Evolutionary conservation across 2,888 invertebrate species (phyloP).

Genomic region (Ferdinandea cuprea): DNA sequence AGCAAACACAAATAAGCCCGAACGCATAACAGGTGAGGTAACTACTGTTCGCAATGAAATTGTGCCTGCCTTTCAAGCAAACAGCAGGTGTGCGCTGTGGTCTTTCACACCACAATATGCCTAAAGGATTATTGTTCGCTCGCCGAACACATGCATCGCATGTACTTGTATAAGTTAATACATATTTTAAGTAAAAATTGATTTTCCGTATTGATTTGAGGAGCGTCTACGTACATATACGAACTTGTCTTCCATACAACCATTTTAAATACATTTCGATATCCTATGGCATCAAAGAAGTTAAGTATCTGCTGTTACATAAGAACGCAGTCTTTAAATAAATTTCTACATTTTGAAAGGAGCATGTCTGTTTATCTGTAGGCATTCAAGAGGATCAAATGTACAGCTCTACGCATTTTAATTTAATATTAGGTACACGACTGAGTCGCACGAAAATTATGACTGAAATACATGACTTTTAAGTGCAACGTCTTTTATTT

Average conservation of each 20-base stretch:
- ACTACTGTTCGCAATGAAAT: slow-evolving; percentile 35
- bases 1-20: slow-evolving; percentile 38
- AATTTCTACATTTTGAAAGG: slow-evolving; percentile 15
- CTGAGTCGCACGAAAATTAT: too few relatives aligned
- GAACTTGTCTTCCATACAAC: neutral
- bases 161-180: neutral
- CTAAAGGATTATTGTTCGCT: slow-evolving; percentile 31
- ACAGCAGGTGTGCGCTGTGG: slow-evolving; percentile 26
- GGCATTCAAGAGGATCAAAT: slow-evolving; percentile 17
- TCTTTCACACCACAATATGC: neutral
- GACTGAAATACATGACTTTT: too few relatives aligned
- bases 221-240: too few relatives aligned
- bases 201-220: slow-evolving; percentile 38
- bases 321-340: neutral
- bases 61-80: slow-evolving; percentile 3
- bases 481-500: too few relatives aligned
- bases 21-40: slow-evolving; percentile 51
- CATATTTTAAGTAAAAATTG: slow-evolving; percentile 36
- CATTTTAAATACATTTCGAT: neutral
- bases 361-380: slow-evolving; percentile 23
- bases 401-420: too few relatives aligned
- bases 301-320: neutral
- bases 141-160: neutral
- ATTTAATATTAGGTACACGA: too few relatives aligned
- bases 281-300: neutral